phyloP scores from a whole-genome alignment of 1,140 invertebrate species.

The Panulirus ornatus region DNA sequence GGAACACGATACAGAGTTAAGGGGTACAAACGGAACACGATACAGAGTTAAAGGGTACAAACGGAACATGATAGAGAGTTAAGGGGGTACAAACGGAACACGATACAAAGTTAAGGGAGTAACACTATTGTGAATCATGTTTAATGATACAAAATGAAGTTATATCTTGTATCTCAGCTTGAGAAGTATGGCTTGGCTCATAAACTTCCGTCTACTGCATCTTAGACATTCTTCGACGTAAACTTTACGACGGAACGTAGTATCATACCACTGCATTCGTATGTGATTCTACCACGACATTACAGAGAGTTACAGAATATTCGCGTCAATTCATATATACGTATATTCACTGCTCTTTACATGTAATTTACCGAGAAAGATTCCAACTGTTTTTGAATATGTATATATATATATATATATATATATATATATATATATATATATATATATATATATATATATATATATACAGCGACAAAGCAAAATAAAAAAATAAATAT shows the following conservation, averaged over 20 bases:
- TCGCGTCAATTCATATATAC: not conserved
- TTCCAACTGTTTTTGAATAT: not conserved
- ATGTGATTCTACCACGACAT: not conserved
- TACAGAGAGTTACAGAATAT: not conserved
- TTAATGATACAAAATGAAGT: not conserved
- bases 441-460: slow-evolving; percentile 32
- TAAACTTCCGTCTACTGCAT: too few relatives aligned
- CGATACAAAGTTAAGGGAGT: too few relatives aligned
- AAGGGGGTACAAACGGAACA: too few relatives aligned
- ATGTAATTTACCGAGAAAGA: not conserved
- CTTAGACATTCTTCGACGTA: too few relatives aligned
- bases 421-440: slow-evolving; percentile 41
- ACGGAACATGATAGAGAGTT: too few relatives aligned
- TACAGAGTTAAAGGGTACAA: too few relatives aligned
- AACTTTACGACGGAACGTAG: not conserved
- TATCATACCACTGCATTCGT: not conserved
- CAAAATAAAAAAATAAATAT: not conserved
- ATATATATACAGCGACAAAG: too few relatives aligned
- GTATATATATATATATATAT: slow-evolving; percentile 35
- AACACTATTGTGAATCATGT: too few relatives aligned
- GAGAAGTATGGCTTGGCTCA: not conserved
- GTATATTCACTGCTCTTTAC: not conserved
- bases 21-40: too few relatives aligned
- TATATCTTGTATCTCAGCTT: not conserved
- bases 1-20: too few relatives aligned